Percentiles rank a stretch among this genome's conserved stretches.
Conservation (phyloP, 1,140 invertebrate species). For the Pteromalus puparum region DNA sequence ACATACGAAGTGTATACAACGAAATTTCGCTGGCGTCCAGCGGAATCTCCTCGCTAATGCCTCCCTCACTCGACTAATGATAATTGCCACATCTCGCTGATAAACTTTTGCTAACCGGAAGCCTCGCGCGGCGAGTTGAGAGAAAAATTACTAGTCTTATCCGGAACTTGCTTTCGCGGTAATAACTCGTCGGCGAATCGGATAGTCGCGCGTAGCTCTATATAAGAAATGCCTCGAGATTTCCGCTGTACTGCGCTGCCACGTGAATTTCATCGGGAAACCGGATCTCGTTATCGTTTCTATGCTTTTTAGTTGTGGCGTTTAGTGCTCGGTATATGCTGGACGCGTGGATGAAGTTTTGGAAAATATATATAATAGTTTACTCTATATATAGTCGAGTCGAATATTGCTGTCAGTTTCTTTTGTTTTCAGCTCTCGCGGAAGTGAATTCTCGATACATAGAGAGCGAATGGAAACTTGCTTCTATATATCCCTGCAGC, state of each 20-base stretch:
- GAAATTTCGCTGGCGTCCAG: constrained; percentile 3
- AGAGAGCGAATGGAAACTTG: no score
- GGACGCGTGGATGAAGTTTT: no score
- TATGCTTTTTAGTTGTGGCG: not conserved
- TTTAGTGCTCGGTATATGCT: not conserved
- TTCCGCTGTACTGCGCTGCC: not conserved
- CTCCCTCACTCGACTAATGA: constrained; percentile 30
- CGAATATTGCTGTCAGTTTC: not conserved
- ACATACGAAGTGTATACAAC: not conserved
- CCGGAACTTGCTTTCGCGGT: not conserved
- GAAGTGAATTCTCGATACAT: not conserved
- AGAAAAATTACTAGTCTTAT: constrained; percentile 14
- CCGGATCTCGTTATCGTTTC: not conserved
- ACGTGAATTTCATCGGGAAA: not conserved
- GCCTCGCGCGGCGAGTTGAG: not conserved
- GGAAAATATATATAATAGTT: no score
- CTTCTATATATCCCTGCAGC: not conserved
- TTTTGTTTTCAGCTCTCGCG: not conserved
- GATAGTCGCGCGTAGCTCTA: not conserved
- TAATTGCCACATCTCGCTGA: constrained; percentile 33
- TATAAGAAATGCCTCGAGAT: constrained; percentile 25
- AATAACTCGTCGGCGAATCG: constrained; percentile 10
- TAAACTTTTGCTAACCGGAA: constrained; percentile 29
- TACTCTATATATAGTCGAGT: no score
- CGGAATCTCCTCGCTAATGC: not conserved